A percentile compares a stretch with the other conserved stretches of the same genome.
These are phyloP conservation scores for Agrotis exclamationis DNA, from an alignment of 2,888 invertebrate species.

Conservation along the genomic window DNA sequence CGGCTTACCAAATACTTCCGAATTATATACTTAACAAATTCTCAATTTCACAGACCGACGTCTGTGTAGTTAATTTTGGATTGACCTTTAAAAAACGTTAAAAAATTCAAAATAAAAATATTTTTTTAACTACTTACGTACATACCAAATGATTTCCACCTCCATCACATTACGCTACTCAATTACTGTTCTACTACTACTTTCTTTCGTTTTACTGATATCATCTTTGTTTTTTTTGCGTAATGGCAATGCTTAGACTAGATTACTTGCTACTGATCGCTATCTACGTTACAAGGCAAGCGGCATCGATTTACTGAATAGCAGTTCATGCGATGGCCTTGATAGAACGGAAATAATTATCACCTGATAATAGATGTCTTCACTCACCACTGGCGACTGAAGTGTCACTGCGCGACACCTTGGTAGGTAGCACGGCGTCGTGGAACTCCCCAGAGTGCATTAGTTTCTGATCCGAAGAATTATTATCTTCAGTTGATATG, in stretches of 20 bases:
- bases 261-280: conserved; percentile 45
- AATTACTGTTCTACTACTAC: conserved; percentile 28
- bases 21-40: too few relatives aligned
- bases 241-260: conserved; percentile 28
- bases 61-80: neutral
- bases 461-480: conserved; percentile 70
- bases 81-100: neutral
- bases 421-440: conserved; percentile 87
- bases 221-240: neutral
- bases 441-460: conserved; percentile 90
- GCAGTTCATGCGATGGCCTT: conserved; percentile 87
- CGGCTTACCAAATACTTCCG: neutral
- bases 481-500: conserved; percentile 58
- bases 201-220: conserved; percentile 14
- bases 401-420: conserved; percentile 84
- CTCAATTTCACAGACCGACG: neutral
- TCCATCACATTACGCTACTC: conserved; percentile 9
- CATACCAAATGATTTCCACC: conserved; percentile 5
- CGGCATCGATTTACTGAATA: conserved; percentile 72
- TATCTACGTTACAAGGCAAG: conserved; percentile 67
- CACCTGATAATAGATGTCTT: conserved; percentile 91
- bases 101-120: neutral
- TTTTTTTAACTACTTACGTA: conserved; percentile 5
- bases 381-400: conserved; percentile 90
- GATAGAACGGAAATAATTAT: conserved; percentile 87